phyloP scores from a whole-genome alignment of 2,888 invertebrate species.

The Cheilosia soror region DNA sequence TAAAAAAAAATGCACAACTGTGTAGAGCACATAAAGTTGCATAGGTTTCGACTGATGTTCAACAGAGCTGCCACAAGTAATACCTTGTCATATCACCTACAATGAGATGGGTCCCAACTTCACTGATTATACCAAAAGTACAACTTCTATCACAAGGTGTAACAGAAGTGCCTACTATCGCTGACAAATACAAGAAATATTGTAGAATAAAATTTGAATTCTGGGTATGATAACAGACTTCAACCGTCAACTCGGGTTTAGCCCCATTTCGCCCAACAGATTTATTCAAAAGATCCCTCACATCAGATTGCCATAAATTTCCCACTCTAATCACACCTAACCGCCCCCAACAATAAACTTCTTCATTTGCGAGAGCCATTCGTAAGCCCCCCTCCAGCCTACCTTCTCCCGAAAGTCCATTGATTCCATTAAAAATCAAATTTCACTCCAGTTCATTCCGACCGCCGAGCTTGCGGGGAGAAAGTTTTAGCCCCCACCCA shows the following conservation, averaged over 20 bases:
- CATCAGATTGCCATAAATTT: constrained; percentile 13
- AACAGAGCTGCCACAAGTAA: too few relatives aligned
- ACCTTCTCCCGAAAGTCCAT: constrained; percentile 34
- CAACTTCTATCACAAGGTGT: too few relatives aligned
- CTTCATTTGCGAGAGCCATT: constrained; percentile 29
- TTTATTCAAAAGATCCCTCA: not conserved
- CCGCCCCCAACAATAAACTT: constrained; percentile 16
- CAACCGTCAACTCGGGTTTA: not conserved
- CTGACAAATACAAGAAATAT: too few relatives aligned
- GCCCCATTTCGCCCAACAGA: not conserved
- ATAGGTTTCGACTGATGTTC: too few relatives aligned
- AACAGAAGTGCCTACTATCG: too few relatives aligned
- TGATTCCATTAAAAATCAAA: constrained; percentile 72
- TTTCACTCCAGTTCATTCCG: constrained; percentile 43
- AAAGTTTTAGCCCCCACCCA: constrained; percentile 12
- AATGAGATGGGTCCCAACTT: too few relatives aligned
- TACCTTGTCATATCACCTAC: too few relatives aligned
- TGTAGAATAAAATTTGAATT: too few relatives aligned
- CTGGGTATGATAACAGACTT: too few relatives aligned
- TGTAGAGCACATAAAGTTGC: too few relatives aligned
- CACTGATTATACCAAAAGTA: too few relatives aligned
- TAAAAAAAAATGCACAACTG: too few relatives aligned
- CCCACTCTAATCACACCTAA: constrained; percentile 9
- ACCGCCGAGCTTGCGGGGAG: not conserved
- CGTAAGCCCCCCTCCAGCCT: constrained; percentile 14